Evolutionary conservation across 1,140 invertebrate genomes (phyloP), one percentile per base, ranked within the genome.

Genomic region (Saccostrea cuccullata): DNA sequence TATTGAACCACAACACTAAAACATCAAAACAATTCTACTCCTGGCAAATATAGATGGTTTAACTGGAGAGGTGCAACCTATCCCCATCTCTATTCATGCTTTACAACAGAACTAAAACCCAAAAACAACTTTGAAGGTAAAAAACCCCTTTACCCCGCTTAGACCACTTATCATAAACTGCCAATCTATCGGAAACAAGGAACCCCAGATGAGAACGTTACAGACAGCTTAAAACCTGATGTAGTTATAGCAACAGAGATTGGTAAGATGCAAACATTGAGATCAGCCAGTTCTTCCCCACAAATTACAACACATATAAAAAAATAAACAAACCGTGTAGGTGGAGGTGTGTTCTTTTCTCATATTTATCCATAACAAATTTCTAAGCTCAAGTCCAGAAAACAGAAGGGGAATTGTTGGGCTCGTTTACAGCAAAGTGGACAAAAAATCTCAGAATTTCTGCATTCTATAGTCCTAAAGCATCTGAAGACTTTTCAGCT

Each of bases 141-240:
- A 36, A 83, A 47, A 26, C 12, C n/a, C n/a, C n/a, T 17, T 26
- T 36, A 36, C 8, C 23, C n/a, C 86, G 23, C 55, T 73, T 26
- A 58, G 70, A 82, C n/a, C 55, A 55, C 13, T 87, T 26, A 82
- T 0, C 70, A 20, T 55, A 82, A 67, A 36, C 23, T 64, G 84
- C 23, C 77, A 84, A 56, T 85, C n/a, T 56, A 56, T 56, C 6
- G 73, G 30, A 85, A 20, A 23, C 6, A 88, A 88, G 67, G 56
- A 87, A 67, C 77, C 83, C 23, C 26, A 60, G 4, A 23, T 84
- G 12, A 55, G 23, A 84, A 89, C 55, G 11, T 89, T 3, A 40
- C 85, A 55, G 86, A 89, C n/a, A 89, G 86, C 30, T 55, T 73
- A 56, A 85, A 89, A 85, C 89, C 89, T 15, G 89, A 87, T 60